A percentile compares a stretch with the other conserved stretches of the same genome.
These are phyloP conservation scores for Blastomussa wellsi DNA, from an alignment of 92 coral and sea anemone genomes.

Conservation along the genomic window DNA sequence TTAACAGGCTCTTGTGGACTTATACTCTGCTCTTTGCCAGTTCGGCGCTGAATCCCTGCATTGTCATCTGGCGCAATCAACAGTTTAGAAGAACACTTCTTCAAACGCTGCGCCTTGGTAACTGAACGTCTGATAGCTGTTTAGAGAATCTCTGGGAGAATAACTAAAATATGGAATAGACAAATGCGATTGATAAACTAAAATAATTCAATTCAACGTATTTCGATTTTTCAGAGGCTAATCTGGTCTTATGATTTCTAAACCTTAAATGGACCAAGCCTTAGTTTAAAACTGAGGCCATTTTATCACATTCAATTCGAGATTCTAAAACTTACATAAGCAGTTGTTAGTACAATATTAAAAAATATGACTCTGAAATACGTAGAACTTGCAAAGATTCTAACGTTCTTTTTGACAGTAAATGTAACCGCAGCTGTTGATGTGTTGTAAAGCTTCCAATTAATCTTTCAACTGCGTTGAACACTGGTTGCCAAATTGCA, in stretches of 20 bases:
- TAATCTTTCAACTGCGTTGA: neutral
- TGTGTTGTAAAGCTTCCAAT: neutral
- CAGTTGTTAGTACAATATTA: neutral
- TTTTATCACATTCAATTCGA: neutral
- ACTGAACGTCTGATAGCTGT: neutral
- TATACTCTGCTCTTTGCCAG: conserved; percentile 50
- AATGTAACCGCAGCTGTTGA: neutral
- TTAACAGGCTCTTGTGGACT: conserved; percentile 30
- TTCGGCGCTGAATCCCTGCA: conserved; percentile 58
- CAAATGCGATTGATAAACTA: neutral
- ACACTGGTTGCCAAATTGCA: neutral
- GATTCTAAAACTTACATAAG: neutral
- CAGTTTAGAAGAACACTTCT: conserved; percentile 48
- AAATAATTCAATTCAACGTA: neutral
- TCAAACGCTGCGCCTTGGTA: conserved; percentile 14
- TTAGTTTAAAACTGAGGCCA: neutral
- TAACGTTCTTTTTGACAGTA: neutral
- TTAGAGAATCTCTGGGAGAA: neutral
- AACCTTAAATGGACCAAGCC: neutral
- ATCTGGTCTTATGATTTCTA: neutral
- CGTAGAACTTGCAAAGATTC: neutral
- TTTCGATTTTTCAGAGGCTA: neutral
- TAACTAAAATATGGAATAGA: neutral
- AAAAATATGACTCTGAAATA: neutral
- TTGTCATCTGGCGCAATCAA: conserved; percentile 58